These are phyloP conservation scores for Aurelia aurita complex sp. Pacific DNA, from an alignment of 30 jellyfish, hydroid and myxozoan genomes.

Conservation along the genomic window DNA sequence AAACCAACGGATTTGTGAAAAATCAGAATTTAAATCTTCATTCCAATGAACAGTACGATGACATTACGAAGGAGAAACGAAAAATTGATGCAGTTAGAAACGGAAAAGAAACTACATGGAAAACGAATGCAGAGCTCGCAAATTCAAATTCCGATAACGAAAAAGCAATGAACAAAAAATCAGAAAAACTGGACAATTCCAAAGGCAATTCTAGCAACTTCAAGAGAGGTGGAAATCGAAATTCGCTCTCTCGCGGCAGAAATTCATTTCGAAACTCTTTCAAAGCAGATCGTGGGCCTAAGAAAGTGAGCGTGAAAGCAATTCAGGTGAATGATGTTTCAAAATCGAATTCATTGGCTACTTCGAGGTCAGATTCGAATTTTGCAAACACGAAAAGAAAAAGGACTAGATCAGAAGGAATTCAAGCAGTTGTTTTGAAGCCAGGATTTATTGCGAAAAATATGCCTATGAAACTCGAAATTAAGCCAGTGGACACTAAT, in stretches of 20 bases:
- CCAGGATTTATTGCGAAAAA: slow-evolving; percentile 44
- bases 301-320: slow-evolving; percentile 45
- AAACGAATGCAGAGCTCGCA: too few species aligned
- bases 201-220: neutral
- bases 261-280: slow-evolving; percentile 28
- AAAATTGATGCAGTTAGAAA: too few species aligned
- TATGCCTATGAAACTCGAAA: slow-evolving; percentile 20
- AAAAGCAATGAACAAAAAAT: too few species aligned
- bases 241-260: slow-evolving; percentile 17
- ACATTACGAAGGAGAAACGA: too few species aligned
- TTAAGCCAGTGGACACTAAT: neutral
- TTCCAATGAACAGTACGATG: too few species aligned
- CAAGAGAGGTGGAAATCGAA: slow-evolving; percentile 10
- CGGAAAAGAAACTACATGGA: too few species aligned
- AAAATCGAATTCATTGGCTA: neutral
- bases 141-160: too few species aligned
- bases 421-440: slow-evolving; percentile 50
- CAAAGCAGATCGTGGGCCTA: slow-evolving; percentile 9
- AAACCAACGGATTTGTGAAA: too few species aligned
- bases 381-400: slow-evolving; percentile 6
- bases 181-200: too few species aligned
- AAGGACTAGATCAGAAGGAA: slow-evolving; percentile 41
- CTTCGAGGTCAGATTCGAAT: slow-evolving; percentile 18
- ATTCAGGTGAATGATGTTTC: slow-evolving; percentile 38
- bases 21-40: too few species aligned